phyloP scores from a whole-genome alignment of 2,113 vertebrate species.

The Tachysurus fulvidraco region DNA sequence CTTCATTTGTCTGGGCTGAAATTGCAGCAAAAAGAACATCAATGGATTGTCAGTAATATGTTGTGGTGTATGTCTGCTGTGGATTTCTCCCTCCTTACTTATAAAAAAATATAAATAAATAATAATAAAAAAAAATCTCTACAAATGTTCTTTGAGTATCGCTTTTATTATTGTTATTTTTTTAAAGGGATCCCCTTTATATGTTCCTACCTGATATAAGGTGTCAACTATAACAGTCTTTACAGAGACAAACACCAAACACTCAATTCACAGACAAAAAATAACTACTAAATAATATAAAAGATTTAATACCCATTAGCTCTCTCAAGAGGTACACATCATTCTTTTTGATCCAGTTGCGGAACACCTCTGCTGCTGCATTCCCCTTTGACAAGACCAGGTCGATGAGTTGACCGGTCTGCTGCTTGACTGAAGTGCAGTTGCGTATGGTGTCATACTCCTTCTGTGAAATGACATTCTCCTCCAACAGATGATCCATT shows the following conservation, averaged over 20 bases:
- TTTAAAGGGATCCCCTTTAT: constrained; percentile 1
- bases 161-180: neutral
- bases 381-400: constrained; percentile 90
- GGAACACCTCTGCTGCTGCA: constrained; percentile 88
- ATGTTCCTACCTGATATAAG: constrained; percentile 46
- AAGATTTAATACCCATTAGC: constrained; percentile 82
- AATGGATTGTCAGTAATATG: constrained; percentile 54
- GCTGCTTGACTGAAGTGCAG: constrained; percentile 84
- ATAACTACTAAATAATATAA: neutral
- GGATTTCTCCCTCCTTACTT: constrained; percentile 40
- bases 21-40: constrained; percentile 61
- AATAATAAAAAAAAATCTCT: neutral
- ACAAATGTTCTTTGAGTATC: constrained; percentile 20
- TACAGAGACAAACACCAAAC: constrained; percentile 52
- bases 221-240: constrained; percentile 29
- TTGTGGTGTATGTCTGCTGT: constrained; percentile 44
- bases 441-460: constrained; percentile 86
- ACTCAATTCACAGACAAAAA: constrained; percentile 19
- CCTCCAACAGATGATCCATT: constrained; percentile 82
- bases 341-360: constrained; percentile 86
- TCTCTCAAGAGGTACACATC: constrained; percentile 86
- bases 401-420: constrained; percentile 89
- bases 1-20: constrained; percentile 91
- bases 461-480: constrained; percentile 80
- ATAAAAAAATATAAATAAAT: neutral